Evolutionary conservation across 2,888 invertebrate genomes (phyloP), one percentile per base, ranked within the genome.

Genomic region (Spisula solida): DNA sequence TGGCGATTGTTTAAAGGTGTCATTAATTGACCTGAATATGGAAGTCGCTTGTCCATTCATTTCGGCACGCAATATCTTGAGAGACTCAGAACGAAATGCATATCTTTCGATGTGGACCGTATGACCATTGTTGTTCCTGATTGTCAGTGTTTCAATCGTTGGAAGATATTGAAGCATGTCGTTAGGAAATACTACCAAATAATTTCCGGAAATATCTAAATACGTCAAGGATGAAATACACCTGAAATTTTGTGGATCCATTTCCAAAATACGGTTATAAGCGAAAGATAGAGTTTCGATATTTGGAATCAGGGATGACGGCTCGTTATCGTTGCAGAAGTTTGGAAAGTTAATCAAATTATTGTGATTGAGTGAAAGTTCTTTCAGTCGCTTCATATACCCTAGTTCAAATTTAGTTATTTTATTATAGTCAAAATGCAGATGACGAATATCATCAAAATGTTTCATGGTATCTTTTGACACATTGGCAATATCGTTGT

Each of bases 1-100:
- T 14, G 81, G 81, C 51, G 56, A 12, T 55, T 20, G 29, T 56
- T 81, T 29, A 31, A 81, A 81, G 1, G 81, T 81, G 4, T 81
- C n/a, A n/a, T n/a, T n/a, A n/a, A n/a, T 56, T 31, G 81, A 14
- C 1, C 55, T 16, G 14, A 56, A 81, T 31, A 14, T 29, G 31
- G 56, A 31, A 25, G 31, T 18, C 0, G 20, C 18, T 31, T 0
- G 4, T 5, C 18, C 81, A 20, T 0, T 12, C 18, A 29, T 31
- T 31, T 81, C 20, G 48, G 20, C 14, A 31, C 81, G 16, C 29
- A 81, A 29, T 34, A 12, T 56, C 0, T 31, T 16, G 16, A 56
- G 31, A 8, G 81, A 16, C 10, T 55, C 18, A 12, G 81, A 81
- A 8, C 55, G 14, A 81, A 81, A 81, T 18, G 81, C 81, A 56